Evolutionary conservation across 1,140 invertebrate species (phyloP).

Genomic region (Helicoverpa zea): DNA sequence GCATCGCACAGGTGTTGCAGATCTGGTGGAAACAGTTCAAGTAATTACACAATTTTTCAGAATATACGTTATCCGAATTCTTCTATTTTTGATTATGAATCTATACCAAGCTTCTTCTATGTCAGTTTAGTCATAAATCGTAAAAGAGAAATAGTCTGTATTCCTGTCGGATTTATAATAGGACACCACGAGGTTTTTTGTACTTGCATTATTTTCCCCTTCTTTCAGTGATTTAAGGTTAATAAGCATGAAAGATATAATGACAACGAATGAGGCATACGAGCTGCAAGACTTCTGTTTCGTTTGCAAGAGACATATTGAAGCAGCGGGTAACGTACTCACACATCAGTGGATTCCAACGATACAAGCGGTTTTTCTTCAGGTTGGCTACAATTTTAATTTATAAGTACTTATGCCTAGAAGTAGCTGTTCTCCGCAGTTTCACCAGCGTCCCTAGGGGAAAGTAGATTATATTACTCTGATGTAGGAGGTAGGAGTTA

Average conservation of each 20-base stretch:
- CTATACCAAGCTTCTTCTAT: no score
- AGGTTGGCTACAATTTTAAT: conserved; percentile 58
- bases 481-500: no score
- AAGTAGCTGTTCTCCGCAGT: no score
- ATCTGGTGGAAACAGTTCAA: conserved; percentile 93
- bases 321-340: conserved; percentile 86
- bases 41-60: conserved; percentile 80
- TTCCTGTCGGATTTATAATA: neutral
- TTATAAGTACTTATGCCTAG: no score
- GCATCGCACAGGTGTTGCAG: conserved; percentile 93
- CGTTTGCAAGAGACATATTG: conserved; percentile 88
- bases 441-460: no score
- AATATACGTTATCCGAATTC: no score
- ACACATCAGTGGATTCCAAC: conserved; percentile 88
- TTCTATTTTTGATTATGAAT: no score
- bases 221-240: conserved; percentile 81
- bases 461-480: no score
- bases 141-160: neutral
- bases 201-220: neutral
- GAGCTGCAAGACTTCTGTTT: conserved; percentile 88
- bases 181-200: neutral
- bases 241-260: conserved; percentile 86
- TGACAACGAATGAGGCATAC: conserved; percentile 86
- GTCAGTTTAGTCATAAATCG: no score
- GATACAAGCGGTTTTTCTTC: conserved; percentile 88